phyloP scores from a whole-genome alignment of 2,797 vertebrate genomes.

The Myiotriccus ornatus region DNA sequence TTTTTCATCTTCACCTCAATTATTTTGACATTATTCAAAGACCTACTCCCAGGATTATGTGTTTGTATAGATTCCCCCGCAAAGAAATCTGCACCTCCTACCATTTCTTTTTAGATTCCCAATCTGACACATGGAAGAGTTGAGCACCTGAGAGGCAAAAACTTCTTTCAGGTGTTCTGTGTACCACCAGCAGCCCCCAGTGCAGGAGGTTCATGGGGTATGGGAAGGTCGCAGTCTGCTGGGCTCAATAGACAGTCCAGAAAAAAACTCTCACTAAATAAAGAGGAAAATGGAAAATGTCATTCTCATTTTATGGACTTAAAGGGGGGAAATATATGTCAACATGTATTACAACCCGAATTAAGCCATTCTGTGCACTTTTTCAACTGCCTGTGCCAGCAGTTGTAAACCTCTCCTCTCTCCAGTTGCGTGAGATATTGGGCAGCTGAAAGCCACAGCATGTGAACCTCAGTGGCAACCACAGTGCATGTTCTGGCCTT shows the following conservation, averaged over 20 bases:
- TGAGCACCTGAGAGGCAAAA: neutral
- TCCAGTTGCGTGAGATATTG: neutral
- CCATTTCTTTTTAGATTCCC: neutral
- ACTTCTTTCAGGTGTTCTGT: neutral
- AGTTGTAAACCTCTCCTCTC: rapidly evolving
- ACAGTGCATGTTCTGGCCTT: neutral
- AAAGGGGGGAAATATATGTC: neutral
- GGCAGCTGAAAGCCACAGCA: neutral
- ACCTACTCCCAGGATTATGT: neutral
- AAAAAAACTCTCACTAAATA: neutral
- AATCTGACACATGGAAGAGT: rapidly evolving
- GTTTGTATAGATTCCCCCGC: neutral
- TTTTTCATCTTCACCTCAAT: neutral
- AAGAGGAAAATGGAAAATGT: neutral
- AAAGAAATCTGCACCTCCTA: neutral
- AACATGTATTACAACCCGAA: neutral
- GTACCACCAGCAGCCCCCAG: neutral
- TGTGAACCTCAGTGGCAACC: neutral
- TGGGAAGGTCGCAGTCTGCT: neutral
- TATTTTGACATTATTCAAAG: neutral
- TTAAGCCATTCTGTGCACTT: neutral
- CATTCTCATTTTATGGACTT: neutral
- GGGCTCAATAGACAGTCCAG: neutral
- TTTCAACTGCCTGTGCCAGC: neutral
- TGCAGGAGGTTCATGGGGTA: neutral